phyloP scores from a whole-genome alignment of 2,888 invertebrate genomes.

The Plemyria rubiginata region DNA sequence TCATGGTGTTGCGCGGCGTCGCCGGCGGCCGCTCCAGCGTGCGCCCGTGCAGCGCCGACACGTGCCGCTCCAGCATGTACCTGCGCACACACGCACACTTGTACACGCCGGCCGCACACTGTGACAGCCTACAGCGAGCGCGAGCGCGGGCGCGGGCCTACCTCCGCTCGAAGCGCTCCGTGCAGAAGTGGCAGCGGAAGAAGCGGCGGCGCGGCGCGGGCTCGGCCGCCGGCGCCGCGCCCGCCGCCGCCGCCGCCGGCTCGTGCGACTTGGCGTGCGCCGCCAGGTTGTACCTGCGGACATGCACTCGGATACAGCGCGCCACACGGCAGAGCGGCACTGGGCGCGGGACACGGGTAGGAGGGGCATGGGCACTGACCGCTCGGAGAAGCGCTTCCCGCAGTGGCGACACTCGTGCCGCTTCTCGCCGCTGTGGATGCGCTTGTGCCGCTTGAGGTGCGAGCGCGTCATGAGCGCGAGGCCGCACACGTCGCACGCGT shows the following conservation, averaged over 20 bases:
- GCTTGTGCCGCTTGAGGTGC: constrained; percentile 88
- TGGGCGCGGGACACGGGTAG: too few relatives aligned
- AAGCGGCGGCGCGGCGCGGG: constrained; percentile 57
- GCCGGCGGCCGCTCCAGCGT: constrained; percentile 77
- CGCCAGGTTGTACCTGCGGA: constrained; percentile 70
- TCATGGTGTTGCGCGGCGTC: constrained; percentile 81
- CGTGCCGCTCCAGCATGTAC: constrained; percentile 79
- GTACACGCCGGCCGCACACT: too few relatives aligned
- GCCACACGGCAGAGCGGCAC: too few relatives aligned
- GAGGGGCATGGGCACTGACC: too few relatives aligned
- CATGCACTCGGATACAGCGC: too few relatives aligned
- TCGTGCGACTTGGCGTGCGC: constrained; percentile 78
- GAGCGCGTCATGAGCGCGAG: constrained; percentile 86
- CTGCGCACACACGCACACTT: constrained; percentile 41
- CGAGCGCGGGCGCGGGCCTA: constrained; percentile 16
- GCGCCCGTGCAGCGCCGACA: constrained; percentile 69
- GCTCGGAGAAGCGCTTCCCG: constrained; percentile 86
- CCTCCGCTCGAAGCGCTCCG: constrained; percentile 74
- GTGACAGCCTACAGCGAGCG: neutral
- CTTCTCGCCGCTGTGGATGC: constrained; percentile 87
- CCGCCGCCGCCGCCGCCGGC: constrained; percentile 29
- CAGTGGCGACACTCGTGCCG: constrained; percentile 84
- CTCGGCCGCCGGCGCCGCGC: constrained; percentile 54
- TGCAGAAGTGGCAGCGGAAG: constrained; percentile 78
- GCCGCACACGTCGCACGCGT: constrained; percentile 86